Base-by-base conservation (phyloP, 92 coral and sea anemone genomes). In the Palythoa grandiflora region DNA sequence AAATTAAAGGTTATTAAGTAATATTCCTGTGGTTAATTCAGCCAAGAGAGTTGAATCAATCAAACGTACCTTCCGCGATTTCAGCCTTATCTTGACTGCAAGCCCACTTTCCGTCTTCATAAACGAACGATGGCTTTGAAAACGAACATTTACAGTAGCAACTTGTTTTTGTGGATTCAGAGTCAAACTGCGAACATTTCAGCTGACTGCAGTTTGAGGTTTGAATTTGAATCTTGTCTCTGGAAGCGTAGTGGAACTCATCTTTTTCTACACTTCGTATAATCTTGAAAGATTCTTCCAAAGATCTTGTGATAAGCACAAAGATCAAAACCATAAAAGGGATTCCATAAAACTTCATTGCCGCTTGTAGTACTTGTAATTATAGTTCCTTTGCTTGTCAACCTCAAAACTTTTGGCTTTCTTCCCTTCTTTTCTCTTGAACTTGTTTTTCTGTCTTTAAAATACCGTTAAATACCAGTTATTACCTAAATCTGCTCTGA, bases 21-120 rank as follows among this genome's bases (percentile, higher is more conserved):
- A 44, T 3, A 44, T 1, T 44, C 50, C 50, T 44, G 50, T 44
- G 50, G 50, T 44, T 44, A 44, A 44, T 2, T 44, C 5, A 44
- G 50, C 3, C 3, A 3, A 5, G 7, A 44, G 0, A 44, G 50
- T 44, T 6, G 6, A 2, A 2, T 44, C 50, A 2, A 44, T 44
- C 50, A 44, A 44, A 44, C 50, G 0, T 44, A 44, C 50, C 50
- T 44, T 44, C 50, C 2, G 0, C 50, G 50, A 44, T 44, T 3
- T 1, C 6, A 44, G 50, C 6, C 6, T 44, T 44, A 44, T 44
- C 50, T 0, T 0, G 68, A 77, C 8, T 40, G 53, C 83, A 77
- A 36, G 21, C 61, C 83, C 83, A 77, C 6, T 12, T 77, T 77
- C 83, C 83, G 14, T 14, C 68, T 77, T 50, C 40, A 77, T 77